Conservation (phyloP, 2,888 invertebrate species). For the Axea sp. region DNA sequence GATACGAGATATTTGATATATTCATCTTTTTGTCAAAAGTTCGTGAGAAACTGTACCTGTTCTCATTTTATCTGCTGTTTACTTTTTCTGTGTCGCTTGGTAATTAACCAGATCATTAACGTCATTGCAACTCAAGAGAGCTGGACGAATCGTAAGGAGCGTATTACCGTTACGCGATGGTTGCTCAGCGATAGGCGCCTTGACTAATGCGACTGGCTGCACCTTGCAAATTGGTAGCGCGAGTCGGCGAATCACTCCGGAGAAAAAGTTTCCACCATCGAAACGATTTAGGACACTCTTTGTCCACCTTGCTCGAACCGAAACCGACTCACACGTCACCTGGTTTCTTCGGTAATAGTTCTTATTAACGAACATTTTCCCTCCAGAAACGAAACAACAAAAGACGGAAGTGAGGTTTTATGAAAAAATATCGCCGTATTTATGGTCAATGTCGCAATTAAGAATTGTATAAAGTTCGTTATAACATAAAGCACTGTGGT, state of each 20-base stretch:
- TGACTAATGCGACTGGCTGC: slow-evolving; percentile 78
- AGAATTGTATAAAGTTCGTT: slow-evolving; percentile 21
- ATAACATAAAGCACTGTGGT: background rate
- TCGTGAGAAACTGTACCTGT: slow-evolving; percentile 46
- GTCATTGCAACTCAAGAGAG: slow-evolving; percentile 68
- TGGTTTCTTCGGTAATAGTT: slow-evolving; percentile 61
- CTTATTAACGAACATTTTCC: slow-evolving; percentile 40
- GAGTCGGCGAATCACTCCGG: slow-evolving; percentile 57
- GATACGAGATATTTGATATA: slow-evolving; percentile 46
- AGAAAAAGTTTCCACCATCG: slow-evolving; percentile 69
- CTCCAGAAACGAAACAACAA: slow-evolving; percentile 23
- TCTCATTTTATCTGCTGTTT: slow-evolving; percentile 53
- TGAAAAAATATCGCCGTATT: slow-evolving; percentile 31
- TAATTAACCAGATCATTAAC: slow-evolving; percentile 79
- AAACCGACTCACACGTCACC: slow-evolving; percentile 63
- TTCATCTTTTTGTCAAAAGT: slow-evolving; percentile 47
- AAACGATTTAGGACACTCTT: slow-evolving; percentile 69
- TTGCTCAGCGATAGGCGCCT: slow-evolving; percentile 76
- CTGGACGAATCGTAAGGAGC: slow-evolving; percentile 71
- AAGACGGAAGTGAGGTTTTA: slow-evolving; percentile 18
- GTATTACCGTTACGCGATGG: slow-evolving; percentile 78
- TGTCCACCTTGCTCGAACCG: slow-evolving; percentile 66
- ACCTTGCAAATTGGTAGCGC: slow-evolving; percentile 78
- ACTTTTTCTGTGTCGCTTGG: slow-evolving; percentile 70
- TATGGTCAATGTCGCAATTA: slow-evolving; percentile 35